Percentiles rank a stretch among this genome's conserved stretches.
Evolutionary conservation across 2,888 invertebrate species (phyloP).

Genomic region (Caenorhabditis virilis): DNA sequence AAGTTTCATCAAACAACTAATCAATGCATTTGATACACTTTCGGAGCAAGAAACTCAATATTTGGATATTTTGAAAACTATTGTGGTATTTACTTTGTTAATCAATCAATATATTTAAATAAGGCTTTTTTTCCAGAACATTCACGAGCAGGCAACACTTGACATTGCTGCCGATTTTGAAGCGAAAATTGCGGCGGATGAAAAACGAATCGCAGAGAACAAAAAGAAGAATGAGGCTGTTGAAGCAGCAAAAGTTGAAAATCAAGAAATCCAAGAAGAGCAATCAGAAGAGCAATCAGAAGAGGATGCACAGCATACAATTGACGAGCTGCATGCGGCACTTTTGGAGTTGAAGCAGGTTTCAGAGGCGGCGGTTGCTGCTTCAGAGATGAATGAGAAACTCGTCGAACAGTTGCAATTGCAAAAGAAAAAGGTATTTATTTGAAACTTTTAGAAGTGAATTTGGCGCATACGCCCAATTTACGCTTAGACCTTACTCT

Average conservation of each 20-base stretch:
- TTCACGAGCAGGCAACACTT: slow-evolving; percentile 49
- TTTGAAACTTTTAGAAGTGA: neutral
- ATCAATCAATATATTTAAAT: neutral
- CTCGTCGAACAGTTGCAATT: slow-evolving; percentile 45
- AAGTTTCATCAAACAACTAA: slow-evolving; percentile 46
- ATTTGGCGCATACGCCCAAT: too few relatives aligned
- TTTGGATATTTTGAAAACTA: slow-evolving; percentile 51
- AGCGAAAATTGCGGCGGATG: slow-evolving; percentile 23
- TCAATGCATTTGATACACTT: slow-evolving; percentile 55
- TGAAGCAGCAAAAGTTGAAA: neutral
- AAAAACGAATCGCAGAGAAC: slow-evolving; percentile 16
- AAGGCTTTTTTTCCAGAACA: slow-evolving; percentile 21
- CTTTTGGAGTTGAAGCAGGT: slow-evolving; percentile 43
- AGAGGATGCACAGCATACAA: slow-evolving; percentile 8
- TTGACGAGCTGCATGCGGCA: slow-evolving; percentile 37
- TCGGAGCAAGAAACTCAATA: slow-evolving; percentile 61
- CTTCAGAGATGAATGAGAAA: slow-evolving; percentile 50
- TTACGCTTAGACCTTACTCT: too few relatives aligned
- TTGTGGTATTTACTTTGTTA: slow-evolving; percentile 36
- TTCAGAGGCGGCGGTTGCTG: slow-evolving; percentile 42
- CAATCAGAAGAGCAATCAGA: slow-evolving; percentile 8
- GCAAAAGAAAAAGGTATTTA: slow-evolving; percentile 47
- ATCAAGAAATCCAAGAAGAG: slow-evolving; percentile 12
- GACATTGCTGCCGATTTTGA: slow-evolving; percentile 50
- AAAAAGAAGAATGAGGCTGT: neutral